Conservation (phyloP, 2,113 vertebrate genomes). For the Anhinga anhinga region DNA sequence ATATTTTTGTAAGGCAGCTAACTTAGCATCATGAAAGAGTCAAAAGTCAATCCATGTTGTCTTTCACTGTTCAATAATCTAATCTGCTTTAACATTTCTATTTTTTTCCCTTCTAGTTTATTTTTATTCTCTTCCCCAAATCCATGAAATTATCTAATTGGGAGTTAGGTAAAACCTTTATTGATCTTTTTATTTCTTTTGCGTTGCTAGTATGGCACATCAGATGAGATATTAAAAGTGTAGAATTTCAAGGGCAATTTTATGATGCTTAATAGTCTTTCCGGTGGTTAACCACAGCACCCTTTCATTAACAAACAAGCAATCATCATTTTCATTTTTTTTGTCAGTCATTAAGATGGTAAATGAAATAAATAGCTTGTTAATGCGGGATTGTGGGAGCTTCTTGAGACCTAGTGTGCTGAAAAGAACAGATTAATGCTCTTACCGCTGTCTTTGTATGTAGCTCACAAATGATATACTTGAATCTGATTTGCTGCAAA, state of each 20-base stretch:
- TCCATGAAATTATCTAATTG: background rate
- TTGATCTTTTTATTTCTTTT: slow-evolving; percentile 2
- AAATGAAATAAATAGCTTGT: slow-evolving; percentile 66
- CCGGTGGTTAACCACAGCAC: slow-evolving; percentile 56
- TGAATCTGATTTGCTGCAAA: slow-evolving; percentile 47
- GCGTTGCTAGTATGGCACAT: background rate
- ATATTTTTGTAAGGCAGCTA: background rate
- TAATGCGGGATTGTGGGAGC: slow-evolving; percentile 38
- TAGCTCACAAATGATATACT: slow-evolving; percentile 26
- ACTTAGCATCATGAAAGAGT: background rate
- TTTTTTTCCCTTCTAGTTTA: background rate
- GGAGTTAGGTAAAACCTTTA: background rate
- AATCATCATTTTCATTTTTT: slow-evolving; percentile 35
- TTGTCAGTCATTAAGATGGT: slow-evolving; percentile 45
- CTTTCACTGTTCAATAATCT: background rate
- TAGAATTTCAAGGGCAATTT: slow-evolving; percentile 66
- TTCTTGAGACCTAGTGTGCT: slow-evolving; percentile 39
- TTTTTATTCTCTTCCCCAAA: background rate
- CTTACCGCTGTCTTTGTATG: background rate
- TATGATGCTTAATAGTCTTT: slow-evolving; percentile 58
- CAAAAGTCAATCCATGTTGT: background rate
- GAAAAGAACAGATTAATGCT: slow-evolving; percentile 57
- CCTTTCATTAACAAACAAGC: slow-evolving; percentile 67
- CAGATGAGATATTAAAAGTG: slow-evolving; percentile 23
- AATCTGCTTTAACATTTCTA: background rate